phyloP scores from a whole-genome alignment of 1,140 invertebrate genomes.

The Drosophila repleta region DNA sequence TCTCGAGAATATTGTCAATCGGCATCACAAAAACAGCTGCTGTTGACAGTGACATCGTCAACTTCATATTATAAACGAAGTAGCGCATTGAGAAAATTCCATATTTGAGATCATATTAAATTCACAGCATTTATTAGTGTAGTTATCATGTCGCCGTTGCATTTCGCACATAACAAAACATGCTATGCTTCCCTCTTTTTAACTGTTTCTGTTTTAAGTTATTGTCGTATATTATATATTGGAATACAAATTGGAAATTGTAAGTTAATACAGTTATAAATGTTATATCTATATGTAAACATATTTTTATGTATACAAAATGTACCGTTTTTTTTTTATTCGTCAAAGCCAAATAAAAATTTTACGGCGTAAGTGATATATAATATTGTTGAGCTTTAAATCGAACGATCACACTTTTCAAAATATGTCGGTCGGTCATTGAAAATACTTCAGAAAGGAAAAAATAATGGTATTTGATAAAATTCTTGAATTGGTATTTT shows the following conservation, averaged over 20 bases:
- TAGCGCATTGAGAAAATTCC: not conserved
- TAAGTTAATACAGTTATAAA: slow-evolving; percentile 30
- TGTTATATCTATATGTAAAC: slow-evolving; percentile 15
- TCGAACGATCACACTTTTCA: not conserved
- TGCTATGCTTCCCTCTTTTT: slow-evolving; percentile 14
- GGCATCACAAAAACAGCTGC: not conserved
- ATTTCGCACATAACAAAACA: slow-evolving; percentile 2
- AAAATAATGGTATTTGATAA: slow-evolving; percentile 34
- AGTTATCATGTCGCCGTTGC: too few relatives aligned
- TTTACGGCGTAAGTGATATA: slow-evolving; percentile 17
- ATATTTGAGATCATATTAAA: not conserved
- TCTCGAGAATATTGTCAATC: too few relatives aligned
- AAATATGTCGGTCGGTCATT: not conserved
- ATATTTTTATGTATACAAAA: slow-evolving; percentile 9
- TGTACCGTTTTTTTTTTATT: slow-evolving; percentile 12
- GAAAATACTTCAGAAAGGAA: not conserved
- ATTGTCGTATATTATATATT: slow-evolving; percentile 10
- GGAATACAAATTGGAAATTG: slow-evolving; percentile 9
- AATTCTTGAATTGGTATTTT: slow-evolving; percentile 53
- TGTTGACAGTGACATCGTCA: not conserved
- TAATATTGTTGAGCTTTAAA: not conserved
- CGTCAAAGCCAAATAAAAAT: slow-evolving; percentile 32
- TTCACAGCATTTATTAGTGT: slow-evolving; percentile 30
- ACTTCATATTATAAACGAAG: slow-evolving; percentile 6
- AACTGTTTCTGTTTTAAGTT: slow-evolving; percentile 5